These are phyloP conservation scores for Esox masquinongy DNA, from an alignment of 2,797 vertebrate genomes.

Conservation along the genomic window DNA sequence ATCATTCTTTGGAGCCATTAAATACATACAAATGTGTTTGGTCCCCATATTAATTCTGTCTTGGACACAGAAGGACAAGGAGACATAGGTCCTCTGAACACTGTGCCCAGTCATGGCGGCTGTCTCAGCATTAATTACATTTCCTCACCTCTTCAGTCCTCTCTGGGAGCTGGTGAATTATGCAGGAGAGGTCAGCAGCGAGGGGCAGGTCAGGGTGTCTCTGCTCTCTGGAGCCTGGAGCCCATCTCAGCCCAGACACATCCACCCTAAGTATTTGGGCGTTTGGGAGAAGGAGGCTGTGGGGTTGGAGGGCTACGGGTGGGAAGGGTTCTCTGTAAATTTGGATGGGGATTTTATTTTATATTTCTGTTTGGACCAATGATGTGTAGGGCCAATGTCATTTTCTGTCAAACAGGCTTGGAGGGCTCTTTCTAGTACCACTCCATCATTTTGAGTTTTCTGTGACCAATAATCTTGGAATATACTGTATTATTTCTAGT, in stretches of 20 bases:
- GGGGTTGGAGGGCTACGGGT: background rate
- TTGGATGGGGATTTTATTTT: background rate
- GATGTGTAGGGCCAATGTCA: too few species aligned
- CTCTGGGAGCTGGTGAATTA: conserved; percentile 16
- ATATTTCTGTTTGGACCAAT: too few species aligned
- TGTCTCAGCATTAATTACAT: conserved; percentile 15
- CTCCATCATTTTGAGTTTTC: too few species aligned
- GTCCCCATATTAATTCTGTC: background rate
- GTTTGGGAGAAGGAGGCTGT: background rate
- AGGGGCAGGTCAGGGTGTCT: conserved; percentile 3
- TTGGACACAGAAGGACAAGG: background rate
- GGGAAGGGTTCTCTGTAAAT: background rate
- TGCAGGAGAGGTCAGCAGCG: conserved; percentile 12
- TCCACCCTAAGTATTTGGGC: background rate
- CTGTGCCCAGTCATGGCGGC: background rate
- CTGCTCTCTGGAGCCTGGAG: conserved; percentile 10
- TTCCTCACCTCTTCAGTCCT: conserved; percentile 8
- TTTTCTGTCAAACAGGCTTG: too few species aligned
- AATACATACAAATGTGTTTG: background rate
- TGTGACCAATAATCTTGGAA: too few species aligned
- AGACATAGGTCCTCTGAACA: background rate
- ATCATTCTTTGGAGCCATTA: background rate
- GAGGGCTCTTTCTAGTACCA: too few species aligned
- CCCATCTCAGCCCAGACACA: background rate
- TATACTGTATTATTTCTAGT: too few species aligned